Conservation (phyloP, 2,888 invertebrate species). For the Spatulosminthurus flaviceps region DNA sequence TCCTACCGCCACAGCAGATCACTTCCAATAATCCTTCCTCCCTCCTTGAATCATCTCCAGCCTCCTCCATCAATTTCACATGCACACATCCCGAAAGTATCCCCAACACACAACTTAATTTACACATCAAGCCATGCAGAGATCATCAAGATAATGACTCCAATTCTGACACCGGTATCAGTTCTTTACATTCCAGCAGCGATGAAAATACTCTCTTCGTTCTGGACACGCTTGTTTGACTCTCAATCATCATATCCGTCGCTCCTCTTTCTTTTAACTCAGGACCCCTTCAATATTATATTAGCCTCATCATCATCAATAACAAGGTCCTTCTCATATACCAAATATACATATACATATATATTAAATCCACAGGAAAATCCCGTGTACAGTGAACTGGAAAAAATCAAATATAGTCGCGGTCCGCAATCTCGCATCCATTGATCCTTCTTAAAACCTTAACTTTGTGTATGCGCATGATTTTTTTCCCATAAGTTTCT, state of each 20-base stretch:
- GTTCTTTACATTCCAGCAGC: conserved; percentile 68
- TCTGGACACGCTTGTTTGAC: conserved; percentile 66
- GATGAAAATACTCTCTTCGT: conserved; percentile 66
- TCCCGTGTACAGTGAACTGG: background rate
- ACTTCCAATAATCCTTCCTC: background rate
- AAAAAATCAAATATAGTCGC: background rate
- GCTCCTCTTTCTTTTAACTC: conserved; percentile 1
- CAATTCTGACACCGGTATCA: conserved; percentile 69
- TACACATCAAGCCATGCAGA: conserved; percentile 46
- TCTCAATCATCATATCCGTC: background rate
- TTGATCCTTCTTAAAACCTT: too few species aligned
- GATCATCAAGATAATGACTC: conserved; percentile 66
- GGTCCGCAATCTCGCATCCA: too few species aligned
- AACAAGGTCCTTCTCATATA: too few species aligned
- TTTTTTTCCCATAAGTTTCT: too few species aligned
- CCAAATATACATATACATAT: conserved; percentile 37
- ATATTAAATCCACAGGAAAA: too few species aligned
- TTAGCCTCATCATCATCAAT: too few species aligned
- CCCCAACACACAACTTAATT: conserved; percentile 36
- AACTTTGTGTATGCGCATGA: too few species aligned
- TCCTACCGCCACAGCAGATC: background rate
- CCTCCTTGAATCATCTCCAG: background rate
- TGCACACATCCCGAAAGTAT: conserved; percentile 27
- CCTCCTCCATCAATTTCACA: conserved; percentile 26
- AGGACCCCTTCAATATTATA: conserved; percentile 23